phyloP scores from a whole-genome alignment of 2,113 vertebrate species.

The human region GRCh38 chr18:72527001-72527500 shows the following conservation, averaged over 20 bases:
- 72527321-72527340: background rate
- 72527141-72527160: background rate
- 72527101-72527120: too few relatives aligned
- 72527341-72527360: too few relatives aligned
- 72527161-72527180: too few relatives aligned
- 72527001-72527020: too few relatives aligned
- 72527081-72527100: too few relatives aligned
- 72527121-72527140: background rate
- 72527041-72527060: too few relatives aligned
- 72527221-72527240: background rate
- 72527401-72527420: background rate
- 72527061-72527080: too few relatives aligned
- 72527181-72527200: background rate
- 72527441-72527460: background rate
- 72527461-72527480: background rate
- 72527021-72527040: too few relatives aligned
- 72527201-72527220: background rate
- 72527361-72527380: too few relatives aligned
- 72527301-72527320: background rate
- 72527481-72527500: background rate
- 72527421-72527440: background rate
- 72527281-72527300: background rate
- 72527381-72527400: background rate
- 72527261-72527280: fast-evolving
- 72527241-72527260: background rate